Base-by-base conservation (phyloP, 2,888 invertebrate genomes). In the Amblyjoppa fuscipennis region DNA sequence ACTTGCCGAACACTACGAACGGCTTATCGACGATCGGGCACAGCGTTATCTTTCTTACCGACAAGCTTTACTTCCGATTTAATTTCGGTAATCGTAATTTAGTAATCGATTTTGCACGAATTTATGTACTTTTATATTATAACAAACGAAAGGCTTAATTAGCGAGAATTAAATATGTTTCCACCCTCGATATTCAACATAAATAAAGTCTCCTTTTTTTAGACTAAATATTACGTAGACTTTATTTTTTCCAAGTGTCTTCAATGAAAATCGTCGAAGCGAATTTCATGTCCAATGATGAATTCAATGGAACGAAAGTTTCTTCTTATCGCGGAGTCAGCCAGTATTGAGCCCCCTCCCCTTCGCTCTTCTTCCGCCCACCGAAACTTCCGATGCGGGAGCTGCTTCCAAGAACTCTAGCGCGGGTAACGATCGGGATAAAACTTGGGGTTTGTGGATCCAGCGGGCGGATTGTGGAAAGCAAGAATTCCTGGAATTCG, bases 351-450 rank as follows among this genome's bases (percentile, higher is more conserved):
- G 16, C 70, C 20, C 0, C 16, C 53, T 16, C 68, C 34, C 45
- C 16, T 7, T 3, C 53, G 28, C 20, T n/a, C 20, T 5, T 25
- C 31, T 20, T 20, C n/a, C 49, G n/a, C 49, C 71, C n/a, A 31
- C 68, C 25, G 45, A 41, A 56, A 4, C 31, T 11, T 20, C 49
- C 53, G 45, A 73, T 73, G 82, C 85, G 45, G 82, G 53, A 81
- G 69, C 70, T 75, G 53, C 69, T 73, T 85, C 85, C 85, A 73
- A 80, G 85, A 85, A 85, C 16, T 68, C 76, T 3, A 25, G 64
- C 34, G 66, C 71, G 51, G 38, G 77, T 85, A 85, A 85, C 85
- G 85, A 85, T 85, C 80, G 76, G 77, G 61, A 81, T 83, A 75
- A 85, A 77, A 85, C 28, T 79, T 28, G 73, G 69, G 77, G 68